Base-by-base conservation (phyloP, 2,797 vertebrate genomes). In the Ara ararauna region DNA sequence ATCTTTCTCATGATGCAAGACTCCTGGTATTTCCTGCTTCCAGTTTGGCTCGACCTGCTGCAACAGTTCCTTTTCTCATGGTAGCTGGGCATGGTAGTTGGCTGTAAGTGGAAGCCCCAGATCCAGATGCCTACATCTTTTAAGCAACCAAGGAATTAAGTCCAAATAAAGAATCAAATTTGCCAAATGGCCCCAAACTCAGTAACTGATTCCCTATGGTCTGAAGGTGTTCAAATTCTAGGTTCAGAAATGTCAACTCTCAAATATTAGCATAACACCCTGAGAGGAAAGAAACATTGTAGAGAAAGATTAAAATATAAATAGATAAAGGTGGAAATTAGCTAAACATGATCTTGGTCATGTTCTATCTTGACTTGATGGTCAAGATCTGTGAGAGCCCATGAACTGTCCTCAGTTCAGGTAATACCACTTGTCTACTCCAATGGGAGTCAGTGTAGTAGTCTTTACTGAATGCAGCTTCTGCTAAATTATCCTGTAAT, bases 11-110 rank as follows among this genome's bases (percentile, higher is more conserved):
- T 97, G 96, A 97, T 93, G 96, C 87, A 90, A 97, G 92, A 30
- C 68, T 96, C 70, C 50, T 97, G 97, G 97, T 96, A 97, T 97
- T 97, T 97, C 97, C 97, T 97, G 95, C 95, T 96, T 91, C 91
- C 75, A 94, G 51, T 96, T 96, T 96, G 96, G 93, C 96, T 82
- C 94, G 96, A 94, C 48, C 0, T 64, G 54, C 89, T 4, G 78
- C 92, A 86, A 11, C 82, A 92, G 76, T 93, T 92, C 91, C 88
- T 92, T 88, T 95, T 95, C 87, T 92, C 89, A 44, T 89, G 84
- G 86, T 76, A n/a, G 83, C 54, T 82, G 79, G 76, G 85, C 88
- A 60, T 93, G 72, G 87, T 40, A 84, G 58, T 30, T 90, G 81
- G 23, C 86, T 76, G 29, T 58, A 9, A 71, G 54, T 62, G 68